Evolutionary conservation across 2,888 invertebrate species (phyloP), one percentile per base, ranked within the genome.

Genomic region (Trichogramma evanescens): DNA sequence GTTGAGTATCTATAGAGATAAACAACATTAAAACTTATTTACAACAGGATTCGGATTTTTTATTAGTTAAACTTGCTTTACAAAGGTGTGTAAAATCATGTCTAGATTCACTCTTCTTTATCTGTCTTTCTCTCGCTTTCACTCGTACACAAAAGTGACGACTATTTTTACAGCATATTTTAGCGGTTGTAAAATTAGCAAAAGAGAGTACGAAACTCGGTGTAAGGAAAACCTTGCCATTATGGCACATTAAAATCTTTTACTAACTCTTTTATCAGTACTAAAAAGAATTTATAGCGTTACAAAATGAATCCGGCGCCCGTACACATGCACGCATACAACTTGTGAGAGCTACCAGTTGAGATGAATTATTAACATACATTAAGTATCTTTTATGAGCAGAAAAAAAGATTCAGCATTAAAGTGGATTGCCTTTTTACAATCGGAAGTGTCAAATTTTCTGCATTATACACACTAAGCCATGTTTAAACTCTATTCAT

Each of bases 1-100:
- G 26, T 26, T 26, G 26, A 26, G 26, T 26, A 26, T 26, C 26
- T 26, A 68, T 66, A 68, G 69, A 71, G 70, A 70, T 66, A 71
- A 70, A 73, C 44, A 42, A 43, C 52, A 55, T 56, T 54, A 26
- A 58, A 59, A 52, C 49, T 41, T 55, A 63, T 60, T 63, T 63
- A 60, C 60, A 57, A 60, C 60, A 56, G 26, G 26, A 26, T 57
- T 55, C 52, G 45, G 42, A 38, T 26, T 50, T 54, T 63, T 63
- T 63, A 60, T 52, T 60, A 52, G 55, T 50, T 43, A 13, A 39
- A 44, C 50, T 63, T 54, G 61, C 60, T 59, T 59, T 61, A 58
- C 58, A 39, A 63, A 63, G 58, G 59, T 56, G 44, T 26, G 26
- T 26, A 26, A 26, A 26, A 26, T 26, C 26, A 26, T 26, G 26